phyloP scores from a whole-genome alignment of 1,140 invertebrate genomes.

The Pollicipes pollicipes region DNA sequence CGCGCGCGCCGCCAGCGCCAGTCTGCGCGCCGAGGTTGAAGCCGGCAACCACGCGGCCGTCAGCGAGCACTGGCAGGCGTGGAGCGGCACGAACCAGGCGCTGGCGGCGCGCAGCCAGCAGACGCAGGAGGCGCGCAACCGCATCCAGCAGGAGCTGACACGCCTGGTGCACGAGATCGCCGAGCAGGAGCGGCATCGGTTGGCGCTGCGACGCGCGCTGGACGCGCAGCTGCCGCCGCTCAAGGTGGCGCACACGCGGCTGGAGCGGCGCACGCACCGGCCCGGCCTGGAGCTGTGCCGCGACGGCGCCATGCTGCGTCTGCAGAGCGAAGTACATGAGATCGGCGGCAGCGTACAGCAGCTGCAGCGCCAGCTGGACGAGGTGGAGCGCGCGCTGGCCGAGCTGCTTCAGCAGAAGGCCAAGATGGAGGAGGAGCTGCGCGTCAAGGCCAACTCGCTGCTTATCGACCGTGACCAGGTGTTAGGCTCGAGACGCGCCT shows the following conservation, averaged over 20 bases:
- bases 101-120: slow-evolving; percentile 55
- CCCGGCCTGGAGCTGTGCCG: slow-evolving; percentile 75
- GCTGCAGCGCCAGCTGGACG: slow-evolving; percentile 56
- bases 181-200: slow-evolving; percentile 66
- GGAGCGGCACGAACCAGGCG: slow-evolving; percentile 66
- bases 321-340: slow-evolving; percentile 67
- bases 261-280: slow-evolving; percentile 63
- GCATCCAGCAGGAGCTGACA: slow-evolving; percentile 56
- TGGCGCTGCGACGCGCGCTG: slow-evolving; percentile 64
- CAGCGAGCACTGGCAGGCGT: slow-evolving; percentile 75
- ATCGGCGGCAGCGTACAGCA: slow-evolving; percentile 65
- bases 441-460: slow-evolving; percentile 71
- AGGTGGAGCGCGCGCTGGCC: slow-evolving; percentile 63
- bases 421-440: slow-evolving; percentile 65
- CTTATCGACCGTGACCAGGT: slow-evolving; percentile 91
- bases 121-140: slow-evolving; percentile 65
- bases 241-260: slow-evolving; percentile 67
- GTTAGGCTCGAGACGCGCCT: slow-evolving; percentile 70
- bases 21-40: slow-evolving; percentile 58
- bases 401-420: slow-evolving; percentile 61
- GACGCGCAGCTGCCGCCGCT: slow-evolving; percentile 33
- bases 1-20: slow-evolving; percentile 58
- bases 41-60: slow-evolving; percentile 59
- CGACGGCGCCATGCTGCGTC: slow-evolving; percentile 34
- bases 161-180: slow-evolving; percentile 74